Evolutionary conservation across 1,140 invertebrate species (phyloP), one percentile per base, ranked within the genome.

Genomic region (Drosophila mauritiana): DNA sequence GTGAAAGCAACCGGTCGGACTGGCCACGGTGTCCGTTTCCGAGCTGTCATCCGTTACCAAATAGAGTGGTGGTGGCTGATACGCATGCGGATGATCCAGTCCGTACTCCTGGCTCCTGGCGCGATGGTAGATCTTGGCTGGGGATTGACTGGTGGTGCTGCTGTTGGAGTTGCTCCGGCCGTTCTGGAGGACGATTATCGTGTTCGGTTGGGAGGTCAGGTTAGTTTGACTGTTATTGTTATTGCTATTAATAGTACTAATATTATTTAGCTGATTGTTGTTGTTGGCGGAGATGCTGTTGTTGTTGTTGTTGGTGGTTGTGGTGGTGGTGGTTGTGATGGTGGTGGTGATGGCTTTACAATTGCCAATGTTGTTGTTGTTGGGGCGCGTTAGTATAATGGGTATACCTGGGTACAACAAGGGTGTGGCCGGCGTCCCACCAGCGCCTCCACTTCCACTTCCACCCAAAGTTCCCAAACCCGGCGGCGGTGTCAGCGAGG

Each of bases 31-130:
- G 8, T 91, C 88, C 42, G 63, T 73, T 17, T 91, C 90, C 7
- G 80, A 78, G 53, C 81, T 77, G 22, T 89, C 78, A 25, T 85
- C 78, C 1, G 78, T 77, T 0, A 75, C 39, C 34, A 68, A 12
- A 40, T 64, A 73, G 0, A 62, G 22, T 5, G 64, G 56, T 15
- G 40, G 36, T 12, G 52, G 65, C 8, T 48, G 52, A 40, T 56
- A 65, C 36, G 11, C 34, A 20, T n/a, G 80, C 39, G 37, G 52
- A 10, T 62, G 58, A 48, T 88, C 83, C 3, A 88, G 46, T 0
- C 83, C 83, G 40, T 77, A 64, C 31, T 88, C 83, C 34, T 88
- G 83, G 27, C 83, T 88, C 0, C 84, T 55, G n/a, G 83, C 83
- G 20, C 84, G 84, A 69, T 80, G 62, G 34, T 79, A 86, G 25